phyloP scores from a whole-genome alignment of 2,888 invertebrate species.

The Nasonovia ribisnigri region DNA sequence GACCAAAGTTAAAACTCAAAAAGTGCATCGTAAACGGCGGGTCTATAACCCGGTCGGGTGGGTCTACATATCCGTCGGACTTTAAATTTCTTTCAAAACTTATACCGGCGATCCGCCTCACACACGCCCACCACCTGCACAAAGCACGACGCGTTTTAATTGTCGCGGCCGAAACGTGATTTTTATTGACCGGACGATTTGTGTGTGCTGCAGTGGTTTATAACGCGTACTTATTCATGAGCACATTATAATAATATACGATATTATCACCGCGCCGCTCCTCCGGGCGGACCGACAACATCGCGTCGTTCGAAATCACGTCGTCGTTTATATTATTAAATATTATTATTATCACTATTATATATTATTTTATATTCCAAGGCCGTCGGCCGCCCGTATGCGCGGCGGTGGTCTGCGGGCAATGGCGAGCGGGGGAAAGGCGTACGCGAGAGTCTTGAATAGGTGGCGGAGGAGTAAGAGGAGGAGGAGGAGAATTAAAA shows the following conservation, averaged over 20 bases:
- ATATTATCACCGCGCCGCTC: constrained; percentile 38
- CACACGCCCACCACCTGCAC: neutral
- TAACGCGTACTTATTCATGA: constrained; percentile 15
- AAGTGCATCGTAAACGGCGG: neutral
- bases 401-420: neutral
- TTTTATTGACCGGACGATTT: constrained; percentile 39
- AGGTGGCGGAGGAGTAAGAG: neutral
- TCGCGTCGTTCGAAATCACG: constrained; percentile 56
- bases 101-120: neutral
- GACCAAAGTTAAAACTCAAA: neutral
- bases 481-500: neutral
- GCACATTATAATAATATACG: constrained; percentile 18
- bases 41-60: neutral
- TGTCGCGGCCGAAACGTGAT: constrained; percentile 38
- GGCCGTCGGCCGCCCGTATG: constrained; percentile 14
- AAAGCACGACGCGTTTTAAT: neutral
- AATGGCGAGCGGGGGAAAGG: neutral
- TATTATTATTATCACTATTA: constrained; percentile 31
- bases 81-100: neutral
- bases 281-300: constrained; percentile 20
- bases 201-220: neutral
- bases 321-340: constrained; percentile 40
- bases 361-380: constrained; percentile 54
- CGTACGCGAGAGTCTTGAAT: neutral
- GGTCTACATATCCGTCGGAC: neutral